Percentiles rank a stretch among this genome's conserved stretches.
phyloP scores from a whole-genome alignment of 2,113 vertebrate genomes.

The Zosterops pallidus region DNA sequence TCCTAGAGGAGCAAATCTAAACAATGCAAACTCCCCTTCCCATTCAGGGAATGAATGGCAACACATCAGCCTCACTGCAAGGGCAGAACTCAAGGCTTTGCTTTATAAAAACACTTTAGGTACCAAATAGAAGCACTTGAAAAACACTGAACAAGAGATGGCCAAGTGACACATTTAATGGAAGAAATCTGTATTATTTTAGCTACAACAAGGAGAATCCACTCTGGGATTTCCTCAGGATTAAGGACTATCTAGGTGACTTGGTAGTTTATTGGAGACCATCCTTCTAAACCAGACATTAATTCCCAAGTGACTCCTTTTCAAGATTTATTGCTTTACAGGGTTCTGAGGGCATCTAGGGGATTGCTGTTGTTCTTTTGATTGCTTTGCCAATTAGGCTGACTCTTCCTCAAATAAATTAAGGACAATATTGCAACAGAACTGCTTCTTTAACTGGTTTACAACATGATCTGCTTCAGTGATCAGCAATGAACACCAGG shows the following conservation, averaged over 20 bases:
- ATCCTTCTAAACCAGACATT: not conserved
- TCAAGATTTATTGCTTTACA: not conserved
- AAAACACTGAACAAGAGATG: not conserved
- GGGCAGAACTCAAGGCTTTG: not conserved
- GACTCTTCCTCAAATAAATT: not conserved
- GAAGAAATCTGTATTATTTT: not conserved
- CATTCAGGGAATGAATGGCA: not conserved
- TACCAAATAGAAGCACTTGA: not conserved
- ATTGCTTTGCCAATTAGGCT: not conserved
- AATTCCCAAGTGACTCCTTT: not conserved
- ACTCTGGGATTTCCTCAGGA: not conserved
- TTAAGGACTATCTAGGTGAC: not conserved
- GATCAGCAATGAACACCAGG: not conserved
- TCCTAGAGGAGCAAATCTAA: not conserved
- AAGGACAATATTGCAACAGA: not conserved
- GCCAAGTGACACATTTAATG: not conserved
- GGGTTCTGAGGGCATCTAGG: not conserved
- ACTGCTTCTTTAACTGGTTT: not conserved
- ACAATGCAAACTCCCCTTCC: not conserved
- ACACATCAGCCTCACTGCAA: not conserved
- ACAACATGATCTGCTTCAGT: not conserved
- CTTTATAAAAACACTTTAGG: not conserved
- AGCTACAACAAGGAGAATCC: not conserved
- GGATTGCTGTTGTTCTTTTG: not conserved
- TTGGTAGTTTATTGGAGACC: not conserved